A percentile compares a stretch with the other conserved stretches of the same genome.
Evolutionary conservation across 2,797 vertebrate genomes (phyloP).

Genomic region (Anas acuta): DNA sequence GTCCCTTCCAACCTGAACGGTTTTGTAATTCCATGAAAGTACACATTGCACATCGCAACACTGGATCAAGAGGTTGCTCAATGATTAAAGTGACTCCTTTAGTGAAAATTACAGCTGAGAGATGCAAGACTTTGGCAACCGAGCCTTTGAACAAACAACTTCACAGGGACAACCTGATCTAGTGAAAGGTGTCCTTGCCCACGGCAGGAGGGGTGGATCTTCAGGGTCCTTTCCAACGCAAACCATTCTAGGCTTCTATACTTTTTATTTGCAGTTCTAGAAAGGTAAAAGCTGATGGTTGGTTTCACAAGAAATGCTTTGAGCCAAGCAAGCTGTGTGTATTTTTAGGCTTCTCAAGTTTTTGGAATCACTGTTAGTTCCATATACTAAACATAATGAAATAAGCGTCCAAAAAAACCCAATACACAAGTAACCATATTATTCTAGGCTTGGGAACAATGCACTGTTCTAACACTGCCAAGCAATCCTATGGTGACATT

Average conservation of each 20-base stretch:
- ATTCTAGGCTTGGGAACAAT: not conserved
- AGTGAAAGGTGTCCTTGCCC: no score
- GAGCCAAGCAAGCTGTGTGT: not conserved
- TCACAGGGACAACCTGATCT: not conserved
- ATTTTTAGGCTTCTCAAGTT: not conserved
- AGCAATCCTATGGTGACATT: not conserved
- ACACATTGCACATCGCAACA: not conserved
- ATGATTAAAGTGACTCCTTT: not conserved
- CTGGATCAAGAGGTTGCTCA: not conserved
- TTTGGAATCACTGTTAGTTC: not conserved
- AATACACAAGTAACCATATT: constrained; percentile 22
- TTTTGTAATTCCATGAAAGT: not conserved
- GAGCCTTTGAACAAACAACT: not conserved
- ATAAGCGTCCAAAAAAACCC: not conserved
- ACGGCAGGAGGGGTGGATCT: no score
- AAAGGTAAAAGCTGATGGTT: not conserved
- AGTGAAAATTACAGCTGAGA: not conserved
- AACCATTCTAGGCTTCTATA: no score
- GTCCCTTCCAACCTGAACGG: not conserved
- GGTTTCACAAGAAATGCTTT: not conserved
- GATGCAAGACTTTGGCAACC: not conserved
- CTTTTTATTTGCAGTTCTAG: no score
- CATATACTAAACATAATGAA: not conserved
- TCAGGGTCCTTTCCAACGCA: no score
- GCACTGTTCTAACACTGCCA: not conserved